A percentile compares a stretch with the other conserved stretches of the same genome.
Evolutionary conservation across 2,113 vertebrate genomes (phyloP).

Genomic region (Nothoprocta perdicaria): DNA sequence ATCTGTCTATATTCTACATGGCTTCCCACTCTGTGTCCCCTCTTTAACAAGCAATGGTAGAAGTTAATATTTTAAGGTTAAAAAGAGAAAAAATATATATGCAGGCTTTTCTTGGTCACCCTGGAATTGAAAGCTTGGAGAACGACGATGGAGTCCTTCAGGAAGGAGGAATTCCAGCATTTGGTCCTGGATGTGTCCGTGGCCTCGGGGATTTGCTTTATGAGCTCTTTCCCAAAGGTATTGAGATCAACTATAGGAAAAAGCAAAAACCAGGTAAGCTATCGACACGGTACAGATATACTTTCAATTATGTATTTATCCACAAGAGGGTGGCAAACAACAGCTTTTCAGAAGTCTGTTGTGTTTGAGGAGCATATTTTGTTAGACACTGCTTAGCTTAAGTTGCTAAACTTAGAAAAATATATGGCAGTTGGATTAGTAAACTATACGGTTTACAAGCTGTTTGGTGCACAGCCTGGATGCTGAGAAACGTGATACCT

Average conservation of each 20-base stretch:
- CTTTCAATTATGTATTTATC: neutral
- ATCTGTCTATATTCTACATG: neutral
- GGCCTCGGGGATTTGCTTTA: neutral
- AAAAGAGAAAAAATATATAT: too few species aligned
- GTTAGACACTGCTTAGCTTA: neutral
- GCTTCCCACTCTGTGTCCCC: neutral
- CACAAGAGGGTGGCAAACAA: conserved; percentile 73
- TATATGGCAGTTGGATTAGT: fast-evolving
- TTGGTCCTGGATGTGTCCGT: neutral
- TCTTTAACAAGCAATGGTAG: too few species aligned
- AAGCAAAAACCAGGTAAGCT: too few species aligned
- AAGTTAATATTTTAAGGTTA: too few species aligned
- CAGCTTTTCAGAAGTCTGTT: neutral
- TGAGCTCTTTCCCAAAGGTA: neutral
- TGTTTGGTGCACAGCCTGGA: fast-evolving
- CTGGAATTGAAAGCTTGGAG: neutral
- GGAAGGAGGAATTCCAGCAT: neutral
- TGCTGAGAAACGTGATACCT: neutral
- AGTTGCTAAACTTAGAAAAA: neutral
- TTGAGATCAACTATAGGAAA: neutral
- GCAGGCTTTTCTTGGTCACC: too few species aligned
- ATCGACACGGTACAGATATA: neutral
- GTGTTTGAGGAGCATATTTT: neutral
- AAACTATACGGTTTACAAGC: neutral
- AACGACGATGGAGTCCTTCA: neutral